These are phyloP conservation scores for Monoplex corrugatus DNA, from an alignment of 2,888 invertebrate genomes.

Conservation along the genomic window DNA sequence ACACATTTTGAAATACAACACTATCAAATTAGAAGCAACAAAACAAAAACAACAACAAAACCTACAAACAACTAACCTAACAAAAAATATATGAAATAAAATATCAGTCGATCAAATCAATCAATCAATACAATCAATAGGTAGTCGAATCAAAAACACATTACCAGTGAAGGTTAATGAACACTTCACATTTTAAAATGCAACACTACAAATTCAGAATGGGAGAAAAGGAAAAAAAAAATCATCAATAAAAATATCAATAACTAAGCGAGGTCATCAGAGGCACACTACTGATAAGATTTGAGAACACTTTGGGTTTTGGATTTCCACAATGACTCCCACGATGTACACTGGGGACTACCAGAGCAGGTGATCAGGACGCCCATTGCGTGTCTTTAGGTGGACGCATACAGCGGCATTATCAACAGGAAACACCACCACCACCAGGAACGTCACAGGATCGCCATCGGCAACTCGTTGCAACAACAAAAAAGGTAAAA, in stretches of 20 bases:
- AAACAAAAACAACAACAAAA: too few species aligned
- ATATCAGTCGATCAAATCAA: too few species aligned
- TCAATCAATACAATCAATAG: too few species aligned
- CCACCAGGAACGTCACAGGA: constrained; percentile 77
- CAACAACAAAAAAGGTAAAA: too few species aligned
- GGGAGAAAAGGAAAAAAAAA: neutral
- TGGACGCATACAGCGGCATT: constrained; percentile 78
- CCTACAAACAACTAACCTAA: too few species aligned
- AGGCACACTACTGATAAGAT: constrained; percentile 70
- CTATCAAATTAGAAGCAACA: too few species aligned
- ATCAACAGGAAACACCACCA: constrained; percentile 78
- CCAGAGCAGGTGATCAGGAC: constrained; percentile 89
- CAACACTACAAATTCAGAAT: too few species aligned
- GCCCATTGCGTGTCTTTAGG: constrained; percentile 85
- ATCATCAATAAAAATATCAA: neutral
- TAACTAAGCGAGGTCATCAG: constrained; percentile 52
- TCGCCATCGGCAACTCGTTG: constrained; percentile 76
- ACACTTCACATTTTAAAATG: neutral
- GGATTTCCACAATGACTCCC: constrained; percentile 80
- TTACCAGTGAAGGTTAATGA: too few species aligned
- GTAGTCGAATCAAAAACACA: too few species aligned
- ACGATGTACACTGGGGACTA: constrained; percentile 91
- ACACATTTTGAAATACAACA: too few species aligned
- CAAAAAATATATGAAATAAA: too few species aligned
- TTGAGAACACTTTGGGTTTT: constrained; percentile 75